phyloP scores from a whole-genome alignment of 1,140 invertebrate genomes.

The Babylonia areolata region DNA sequence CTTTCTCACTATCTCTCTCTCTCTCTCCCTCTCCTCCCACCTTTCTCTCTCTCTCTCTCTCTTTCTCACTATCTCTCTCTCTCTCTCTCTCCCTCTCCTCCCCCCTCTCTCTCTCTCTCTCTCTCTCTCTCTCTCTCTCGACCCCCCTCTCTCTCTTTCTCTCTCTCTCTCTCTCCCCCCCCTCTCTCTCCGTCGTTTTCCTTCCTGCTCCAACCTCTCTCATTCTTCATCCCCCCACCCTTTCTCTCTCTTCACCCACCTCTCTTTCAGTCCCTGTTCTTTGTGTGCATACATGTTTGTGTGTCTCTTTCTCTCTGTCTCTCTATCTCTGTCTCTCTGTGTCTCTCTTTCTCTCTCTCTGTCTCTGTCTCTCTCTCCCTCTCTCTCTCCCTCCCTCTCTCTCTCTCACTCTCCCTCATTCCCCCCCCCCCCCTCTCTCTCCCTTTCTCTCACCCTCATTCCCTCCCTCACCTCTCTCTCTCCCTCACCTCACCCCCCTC shows the following conservation, averaged over 20 bases:
- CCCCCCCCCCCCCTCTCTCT: neutral
- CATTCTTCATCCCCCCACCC: neutral
- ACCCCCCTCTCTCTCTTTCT: neutral
- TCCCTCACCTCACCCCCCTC: neutral
- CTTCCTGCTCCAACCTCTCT: neutral
- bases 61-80: neutral
- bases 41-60: too few relatives aligned
- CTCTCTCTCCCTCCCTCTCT: neutral
- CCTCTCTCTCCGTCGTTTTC: neutral
- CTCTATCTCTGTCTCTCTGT: too few relatives aligned
- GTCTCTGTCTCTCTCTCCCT: neutral
- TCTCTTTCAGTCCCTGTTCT: neutral
- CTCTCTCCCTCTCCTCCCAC: too few relatives aligned
- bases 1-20: too few relatives aligned
- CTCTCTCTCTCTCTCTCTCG: conserved; percentile 2
- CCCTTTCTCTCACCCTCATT: neutral
- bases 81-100: neutral
- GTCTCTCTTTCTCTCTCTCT: neutral
- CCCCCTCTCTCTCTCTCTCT: neutral
- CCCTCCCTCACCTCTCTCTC: neutral
- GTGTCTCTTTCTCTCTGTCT: too few relatives aligned
- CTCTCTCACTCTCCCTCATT: neutral
- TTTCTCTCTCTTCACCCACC: neutral
- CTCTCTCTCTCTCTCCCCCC: neutral
- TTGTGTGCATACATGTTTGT: too few relatives aligned